Base-by-base conservation (phyloP, 2,113 vertebrate genomes). In the Petromus typicus region DNA sequence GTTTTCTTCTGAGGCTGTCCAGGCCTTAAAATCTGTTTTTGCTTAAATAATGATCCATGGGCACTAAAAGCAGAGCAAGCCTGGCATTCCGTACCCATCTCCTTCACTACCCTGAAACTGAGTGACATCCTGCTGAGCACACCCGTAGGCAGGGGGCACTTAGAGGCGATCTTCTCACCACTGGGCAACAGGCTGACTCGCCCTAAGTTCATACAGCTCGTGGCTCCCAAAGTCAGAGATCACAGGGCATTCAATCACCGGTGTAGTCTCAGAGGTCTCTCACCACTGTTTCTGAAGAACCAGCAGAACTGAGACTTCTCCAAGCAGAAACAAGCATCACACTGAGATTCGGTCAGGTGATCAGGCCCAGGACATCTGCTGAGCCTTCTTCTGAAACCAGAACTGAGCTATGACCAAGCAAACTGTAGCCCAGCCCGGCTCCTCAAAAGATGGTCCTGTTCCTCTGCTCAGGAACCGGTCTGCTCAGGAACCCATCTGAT, bases 131-230 rank as follows among this genome's bases (percentile, higher is more conserved):
- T 45, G 40, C 40, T 27, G 37, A 13, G 23, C 69, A 27, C 22
- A 11, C 1, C 22, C 2, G 25, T 0, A 9, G 69, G n/a, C 20
- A 43, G 10, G 37, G 16, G 16, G 5, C 1, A 2, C 13, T 73
- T 10, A 73, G 10, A 22, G 69, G 37, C 22, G 10, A n/a, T 71
- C 67, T 69, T 43, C 69, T 73, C 20, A 43, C 37, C 43, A 37
- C 69, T 43, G 4, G 4, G 23, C 40, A 43, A 27, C 23, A 40
- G 69, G 69, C 69, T 73, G 69, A 43, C 8, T 13, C 2, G 23
- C 37, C 40, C 69, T 75, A 30, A 27, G 43, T 27, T 2, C 43
- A 45, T 16, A 45, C 40, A n/a, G n/a, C n/a, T n/a, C n/a, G n/a
- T n/a, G n/a, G n/a, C n/a, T n/a, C n/a, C n/a, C n/a, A n/a, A n/a